Conservation (phyloP, 92 coral and sea anemone genomes). For the Muricea muricata region DNA sequence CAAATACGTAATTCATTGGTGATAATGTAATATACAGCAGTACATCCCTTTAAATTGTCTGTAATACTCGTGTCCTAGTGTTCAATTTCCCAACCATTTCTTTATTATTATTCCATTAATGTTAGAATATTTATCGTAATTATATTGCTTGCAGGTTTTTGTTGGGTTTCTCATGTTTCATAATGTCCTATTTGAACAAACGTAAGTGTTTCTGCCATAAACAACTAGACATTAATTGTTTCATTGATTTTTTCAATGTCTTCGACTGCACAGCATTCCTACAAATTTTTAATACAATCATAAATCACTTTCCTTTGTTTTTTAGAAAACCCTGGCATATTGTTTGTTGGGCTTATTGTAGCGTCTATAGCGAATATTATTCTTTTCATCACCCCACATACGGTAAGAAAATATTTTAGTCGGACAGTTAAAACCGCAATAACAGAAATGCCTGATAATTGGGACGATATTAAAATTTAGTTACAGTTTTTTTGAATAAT, state of each 20-base stretch:
- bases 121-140: too few species aligned
- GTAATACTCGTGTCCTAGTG: too few species aligned
- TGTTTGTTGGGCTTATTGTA: conserved; percentile 23
- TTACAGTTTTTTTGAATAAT: too few species aligned
- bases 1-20: too few species aligned
- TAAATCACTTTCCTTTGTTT: neutral
- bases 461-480: too few species aligned
- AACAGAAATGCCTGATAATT: too few species aligned
- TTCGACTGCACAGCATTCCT: too few species aligned
- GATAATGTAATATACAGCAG: too few species aligned
- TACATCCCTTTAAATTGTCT: too few species aligned
- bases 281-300: neutral
- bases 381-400: conserved; percentile 35
- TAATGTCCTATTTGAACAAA: conserved; percentile 10
- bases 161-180: neutral
- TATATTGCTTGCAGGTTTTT: conserved; percentile 16
- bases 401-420: conserved; percentile 37
- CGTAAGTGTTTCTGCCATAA: conserved; percentile 23
- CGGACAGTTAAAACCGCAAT: too few species aligned
- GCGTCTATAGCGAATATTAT: conserved; percentile 22
- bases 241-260: neutral
- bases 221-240: neutral
- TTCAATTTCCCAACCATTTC: too few species aligned
- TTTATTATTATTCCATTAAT: too few species aligned
- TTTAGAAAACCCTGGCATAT: conserved; percentile 23